Conservation (phyloP, 2,888 invertebrate genomes). For the Malachius bipustulatus region DNA sequence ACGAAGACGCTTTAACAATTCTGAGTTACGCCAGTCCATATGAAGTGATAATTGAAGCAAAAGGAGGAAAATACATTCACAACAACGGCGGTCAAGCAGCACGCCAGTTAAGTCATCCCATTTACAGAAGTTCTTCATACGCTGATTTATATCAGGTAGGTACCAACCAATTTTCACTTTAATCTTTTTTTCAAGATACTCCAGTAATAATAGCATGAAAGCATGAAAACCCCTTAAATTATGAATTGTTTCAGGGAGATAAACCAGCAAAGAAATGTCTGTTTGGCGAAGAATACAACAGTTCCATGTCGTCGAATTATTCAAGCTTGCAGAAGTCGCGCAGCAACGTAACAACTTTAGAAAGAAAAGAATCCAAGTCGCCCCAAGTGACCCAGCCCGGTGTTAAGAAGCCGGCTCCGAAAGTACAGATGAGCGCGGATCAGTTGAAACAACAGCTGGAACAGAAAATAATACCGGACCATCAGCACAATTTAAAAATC, state of each 20-base stretch:
- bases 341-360: slow-evolving; percentile 32
- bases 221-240: not conserved
- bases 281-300: slow-evolving; percentile 24
- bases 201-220: not conserved
- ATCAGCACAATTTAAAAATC: slow-evolving; percentile 25
- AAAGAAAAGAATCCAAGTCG: slow-evolving; percentile 30
- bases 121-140: slow-evolving; percentile 66
- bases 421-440: slow-evolving; percentile 25
- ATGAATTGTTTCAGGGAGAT: slow-evolving; percentile 31
- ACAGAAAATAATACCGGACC: slow-evolving; percentile 26
- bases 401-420: slow-evolving; percentile 18
- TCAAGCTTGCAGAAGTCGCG: slow-evolving; percentile 34
- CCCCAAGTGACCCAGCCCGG: slow-evolving; percentile 23
- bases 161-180: slow-evolving; percentile 14
- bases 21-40: slow-evolving; percentile 86
- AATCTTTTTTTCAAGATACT: not conserved
- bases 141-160: slow-evolving; percentile 48
- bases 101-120: slow-evolving; percentile 59
- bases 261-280: slow-evolving; percentile 31
- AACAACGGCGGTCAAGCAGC: slow-evolving; percentile 32
- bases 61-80: slow-evolving; percentile 38
- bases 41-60: slow-evolving; percentile 68
- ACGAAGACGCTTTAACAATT: slow-evolving; percentile 82
- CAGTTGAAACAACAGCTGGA: slow-evolving; percentile 30
- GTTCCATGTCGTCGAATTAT: slow-evolving; percentile 34